These are phyloP conservation scores for Notamacropus eugenii DNA, from an alignment of 2,797 vertebrate genomes.

Conservation along the genomic window DNA sequence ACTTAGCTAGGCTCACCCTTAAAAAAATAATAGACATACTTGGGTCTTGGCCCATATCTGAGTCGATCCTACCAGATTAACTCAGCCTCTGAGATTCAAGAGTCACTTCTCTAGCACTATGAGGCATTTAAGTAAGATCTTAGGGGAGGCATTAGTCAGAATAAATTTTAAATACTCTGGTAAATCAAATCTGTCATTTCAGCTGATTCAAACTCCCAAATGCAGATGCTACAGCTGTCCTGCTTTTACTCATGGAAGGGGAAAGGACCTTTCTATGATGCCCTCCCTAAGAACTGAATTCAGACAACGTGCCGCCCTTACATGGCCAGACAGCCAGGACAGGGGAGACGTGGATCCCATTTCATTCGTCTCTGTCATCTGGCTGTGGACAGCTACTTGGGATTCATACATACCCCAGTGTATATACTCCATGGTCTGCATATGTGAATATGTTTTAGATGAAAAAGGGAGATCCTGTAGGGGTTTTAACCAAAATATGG, in stretches of 20 bases:
- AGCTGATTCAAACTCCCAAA: neutral
- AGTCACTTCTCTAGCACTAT: neutral
- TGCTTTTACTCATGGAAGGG: neutral
- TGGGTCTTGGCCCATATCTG: neutral
- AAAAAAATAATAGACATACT: neutral
- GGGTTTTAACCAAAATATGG: neutral
- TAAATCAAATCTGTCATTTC: neutral
- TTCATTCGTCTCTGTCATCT: neutral
- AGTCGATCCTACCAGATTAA: neutral
- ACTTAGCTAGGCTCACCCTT: neutral
- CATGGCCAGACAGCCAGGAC: neutral
- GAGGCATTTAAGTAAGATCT: neutral
- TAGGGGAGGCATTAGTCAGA: neutral
- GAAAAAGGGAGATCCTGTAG: neutral
- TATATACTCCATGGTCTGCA: neutral
- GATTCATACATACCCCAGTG: neutral
- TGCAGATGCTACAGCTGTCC: neutral
- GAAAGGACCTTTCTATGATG: neutral
- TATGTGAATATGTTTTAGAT: neutral
- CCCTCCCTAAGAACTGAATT: neutral
- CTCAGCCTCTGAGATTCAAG: neutral
- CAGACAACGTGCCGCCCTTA: neutral
- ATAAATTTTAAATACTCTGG: neutral
- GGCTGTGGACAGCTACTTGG: neutral
- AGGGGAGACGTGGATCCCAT: neutral